Evolutionary conservation across 1,140 invertebrate genomes (phyloP).

Genomic region (Hylyphantes graminicola): DNA sequence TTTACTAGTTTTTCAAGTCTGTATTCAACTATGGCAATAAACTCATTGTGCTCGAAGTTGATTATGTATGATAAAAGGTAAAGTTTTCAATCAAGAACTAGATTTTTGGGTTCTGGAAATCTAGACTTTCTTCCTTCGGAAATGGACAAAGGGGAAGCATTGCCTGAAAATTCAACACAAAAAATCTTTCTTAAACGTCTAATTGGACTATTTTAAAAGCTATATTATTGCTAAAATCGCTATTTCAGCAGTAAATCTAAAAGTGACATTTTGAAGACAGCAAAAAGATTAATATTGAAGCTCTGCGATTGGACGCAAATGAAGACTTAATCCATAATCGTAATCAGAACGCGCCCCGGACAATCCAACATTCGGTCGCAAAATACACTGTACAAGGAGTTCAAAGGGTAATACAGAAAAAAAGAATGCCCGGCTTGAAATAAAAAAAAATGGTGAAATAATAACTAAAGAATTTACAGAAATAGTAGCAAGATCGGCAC

Average conservation of each 20-base stretch:
- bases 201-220: conserved; percentile 36
- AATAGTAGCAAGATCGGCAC: no score
- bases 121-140: no score
- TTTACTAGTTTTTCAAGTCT: no score
- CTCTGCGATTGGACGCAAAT: conserved; percentile 52
- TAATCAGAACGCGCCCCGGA: neutral
- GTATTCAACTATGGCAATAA: no score
- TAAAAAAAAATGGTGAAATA: no score
- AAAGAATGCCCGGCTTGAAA: no score
- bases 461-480: no score
- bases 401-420: neutral
- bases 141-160: neutral
- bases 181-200: neutral
- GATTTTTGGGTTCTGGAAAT: conserved; percentile 17
- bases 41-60: no score
- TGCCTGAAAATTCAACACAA: neutral
- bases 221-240: conserved; percentile 30
- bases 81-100: conserved; percentile 13
- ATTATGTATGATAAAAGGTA: no score
- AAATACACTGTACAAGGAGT: neutral
- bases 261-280: conserved; percentile 39
- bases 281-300: conserved; percentile 40
- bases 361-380: no score
- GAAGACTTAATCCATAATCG: conserved; percentile 19
- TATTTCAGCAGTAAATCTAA: conserved; percentile 28